Base-by-base conservation (phyloP, 2,797 vertebrate species). In the Mormyrops boulengeri region DNA sequence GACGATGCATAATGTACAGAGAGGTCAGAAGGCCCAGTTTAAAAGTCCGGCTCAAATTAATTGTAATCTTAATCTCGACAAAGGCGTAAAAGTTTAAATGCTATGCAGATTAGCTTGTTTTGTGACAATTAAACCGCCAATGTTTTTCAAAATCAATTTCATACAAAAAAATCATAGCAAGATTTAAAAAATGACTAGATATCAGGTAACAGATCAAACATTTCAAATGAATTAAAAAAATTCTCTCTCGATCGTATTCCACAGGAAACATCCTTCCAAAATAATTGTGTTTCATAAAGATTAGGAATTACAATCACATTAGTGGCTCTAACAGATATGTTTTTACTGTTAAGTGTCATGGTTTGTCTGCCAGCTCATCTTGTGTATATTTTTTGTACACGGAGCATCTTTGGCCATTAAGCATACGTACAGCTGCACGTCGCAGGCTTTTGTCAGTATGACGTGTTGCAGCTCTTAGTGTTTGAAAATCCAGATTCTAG, bases 231-330 rank as follows among this genome's bases (percentile, higher is more conserved):
- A 62, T 9, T 62, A 62, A 62, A 53, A 34, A 22, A 57, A 77
- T 47, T 26, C 47, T 49, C 47, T 22, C 8, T 85, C 19, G 14
- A 11, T 50, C 44, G 44, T 49, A 52, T 52, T 85, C n/a, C 82
- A 85, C 82, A 82, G 77, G 77, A 82, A 82, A 82, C 77, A 82
- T 41, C 41, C 77, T 82, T 82, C 47, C 77, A 82, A 82, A 82
- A 82, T 82, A 19, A 47, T 73, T 38, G 66, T 80, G 77, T 82
- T 82, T 47, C 41, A 82, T 82, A 47, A 82, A 3, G 77, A 82
- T 82, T 44, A 82, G 41, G 41, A n/a, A 47, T 47, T 82, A 47
- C 19, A 82, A 82, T 82, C 77, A 82, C 19, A 82, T 44, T 9
- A 47, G 77, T 19, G 73, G 47, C 73, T 80, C 19, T 80, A 14